Evolutionary conservation across 2,888 invertebrate genomes (phyloP).

Genomic region (Xestia xanthographa): DNA sequence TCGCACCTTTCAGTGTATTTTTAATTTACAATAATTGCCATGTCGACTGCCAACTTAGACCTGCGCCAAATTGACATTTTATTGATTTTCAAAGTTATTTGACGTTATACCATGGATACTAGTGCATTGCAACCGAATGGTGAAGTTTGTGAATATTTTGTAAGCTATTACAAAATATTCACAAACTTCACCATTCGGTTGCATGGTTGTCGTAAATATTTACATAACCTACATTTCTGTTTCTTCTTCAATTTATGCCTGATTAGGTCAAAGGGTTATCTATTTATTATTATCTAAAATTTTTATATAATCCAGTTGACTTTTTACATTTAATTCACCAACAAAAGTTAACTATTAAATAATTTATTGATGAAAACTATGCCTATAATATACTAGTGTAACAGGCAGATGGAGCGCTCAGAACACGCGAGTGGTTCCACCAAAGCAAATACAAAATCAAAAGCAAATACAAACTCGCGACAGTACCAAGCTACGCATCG

Average conservation of each 20-base stretch:
- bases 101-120: neutral
- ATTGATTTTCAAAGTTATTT: neutral
- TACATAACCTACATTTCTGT: conserved; percentile 27
- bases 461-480: too few relatives aligned
- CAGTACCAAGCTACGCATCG: too few relatives aligned
- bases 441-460: too few relatives aligned
- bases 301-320: neutral
- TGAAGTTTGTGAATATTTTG: neutral
- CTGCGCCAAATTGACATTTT: neutral
- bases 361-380: conserved; percentile 12
- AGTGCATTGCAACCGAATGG: neutral
- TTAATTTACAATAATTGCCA: neutral
- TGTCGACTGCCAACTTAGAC: neutral
- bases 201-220: too few relatives aligned
- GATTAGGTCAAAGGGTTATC: neutral
- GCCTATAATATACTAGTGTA: neutral
- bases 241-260: neutral
- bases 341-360: neutral
- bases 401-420: too few relatives aligned
- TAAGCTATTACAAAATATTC: too few relatives aligned
- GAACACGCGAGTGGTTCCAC: too few relatives aligned
- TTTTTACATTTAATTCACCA: neutral
- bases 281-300: neutral
- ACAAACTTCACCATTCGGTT: too few relatives aligned
- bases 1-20: neutral